phyloP scores from a whole-genome alignment of 1,140 invertebrate species.

The Drosophila watanabei region DNA sequence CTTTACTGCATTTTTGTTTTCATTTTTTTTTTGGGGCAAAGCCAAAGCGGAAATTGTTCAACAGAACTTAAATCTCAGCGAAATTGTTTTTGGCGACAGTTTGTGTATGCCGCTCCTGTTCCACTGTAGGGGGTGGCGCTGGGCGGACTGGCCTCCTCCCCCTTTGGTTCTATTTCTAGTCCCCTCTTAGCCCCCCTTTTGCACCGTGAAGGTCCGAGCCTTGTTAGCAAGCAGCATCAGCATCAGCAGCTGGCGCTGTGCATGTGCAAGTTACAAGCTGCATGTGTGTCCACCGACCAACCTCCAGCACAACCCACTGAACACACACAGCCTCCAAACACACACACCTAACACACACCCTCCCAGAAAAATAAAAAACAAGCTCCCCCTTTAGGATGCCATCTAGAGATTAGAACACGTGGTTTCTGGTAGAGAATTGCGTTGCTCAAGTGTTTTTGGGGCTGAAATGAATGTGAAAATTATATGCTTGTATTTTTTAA shows the following conservation, averaged over 20 bases:
- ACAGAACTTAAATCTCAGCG: conserved; percentile 81
- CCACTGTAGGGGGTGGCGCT: conserved; percentile 23
- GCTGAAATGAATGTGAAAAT: neutral
- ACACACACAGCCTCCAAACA: neutral
- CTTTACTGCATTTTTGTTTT: conserved; percentile 16
- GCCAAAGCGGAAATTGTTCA: conserved; percentile 74
- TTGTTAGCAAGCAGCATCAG: conserved; percentile 59
- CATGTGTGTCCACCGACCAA: conserved; percentile 44
- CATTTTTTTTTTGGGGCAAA: conserved; percentile 19
- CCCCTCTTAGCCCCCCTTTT: neutral
- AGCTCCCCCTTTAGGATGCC: neutral
- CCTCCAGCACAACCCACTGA: neutral
- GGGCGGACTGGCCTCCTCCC: too few species aligned
- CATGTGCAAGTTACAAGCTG: conserved; percentile 68
- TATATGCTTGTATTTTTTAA: too few species aligned
- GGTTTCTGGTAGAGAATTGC: neutral
- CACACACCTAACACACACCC: neutral
- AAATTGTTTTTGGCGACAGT: conserved; percentile 83
- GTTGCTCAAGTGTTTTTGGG: neutral
- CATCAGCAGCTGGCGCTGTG: conserved; percentile 55
- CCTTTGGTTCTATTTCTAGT: neutral
- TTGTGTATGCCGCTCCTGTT: conserved; percentile 50
- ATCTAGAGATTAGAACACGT: conserved; percentile 12
- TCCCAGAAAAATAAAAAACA: neutral
- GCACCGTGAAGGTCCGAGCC: conserved; percentile 26